Base-by-base conservation (phyloP, 2,113 vertebrate genomes). In the Bubo scandiacus region DNA sequence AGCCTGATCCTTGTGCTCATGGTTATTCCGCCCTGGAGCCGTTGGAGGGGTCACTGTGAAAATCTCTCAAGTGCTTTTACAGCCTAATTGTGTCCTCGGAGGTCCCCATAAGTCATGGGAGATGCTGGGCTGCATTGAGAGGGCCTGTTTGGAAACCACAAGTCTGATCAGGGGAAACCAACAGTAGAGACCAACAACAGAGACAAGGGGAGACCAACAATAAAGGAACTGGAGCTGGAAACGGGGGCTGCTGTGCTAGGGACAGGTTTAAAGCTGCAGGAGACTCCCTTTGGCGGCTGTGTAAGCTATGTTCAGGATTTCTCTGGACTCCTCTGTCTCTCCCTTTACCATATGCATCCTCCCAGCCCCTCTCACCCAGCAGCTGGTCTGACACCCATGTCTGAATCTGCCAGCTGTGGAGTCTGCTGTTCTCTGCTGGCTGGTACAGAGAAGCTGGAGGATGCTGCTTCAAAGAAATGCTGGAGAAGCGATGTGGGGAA, bases 31-130 rank as follows among this genome's bases (percentile, higher is more conserved):
- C 15, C 23, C 57, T 54, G 78, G 32, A 55, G 54, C 16, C 12
- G 2, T 0, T 1, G 22, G 5, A 52, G 9, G 9, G 11, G 32
- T 61, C 10, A 1, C 30, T n/a, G 18, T 30, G 49, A 25, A 61
- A 54, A 47, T 2, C 11, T 32, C 65, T 27, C 18, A 32, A 16
- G 51, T 2, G 43, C 18, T 68, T 15, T 61, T 38, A 36, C 5
- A 62, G 29, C 13, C 55, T 51, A 5, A 36, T 47, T 26, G 15
- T 77, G 84, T 30, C 40, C 52, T 5, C 32, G n/a, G 34, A 43
- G 23, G 4, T 54, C 25, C 52, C 30, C 20, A 6, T 1, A 3
- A n/a, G 30, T 8, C 2, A 16, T 8, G 20, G 63, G 43, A 65
- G 68, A 21, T 45, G 14, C 13, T 23, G 70, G 61, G 51, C 29